phyloP scores from a whole-genome alignment of 2,113 vertebrate genomes.

The Ptychochromis oligacanthus region DNA sequence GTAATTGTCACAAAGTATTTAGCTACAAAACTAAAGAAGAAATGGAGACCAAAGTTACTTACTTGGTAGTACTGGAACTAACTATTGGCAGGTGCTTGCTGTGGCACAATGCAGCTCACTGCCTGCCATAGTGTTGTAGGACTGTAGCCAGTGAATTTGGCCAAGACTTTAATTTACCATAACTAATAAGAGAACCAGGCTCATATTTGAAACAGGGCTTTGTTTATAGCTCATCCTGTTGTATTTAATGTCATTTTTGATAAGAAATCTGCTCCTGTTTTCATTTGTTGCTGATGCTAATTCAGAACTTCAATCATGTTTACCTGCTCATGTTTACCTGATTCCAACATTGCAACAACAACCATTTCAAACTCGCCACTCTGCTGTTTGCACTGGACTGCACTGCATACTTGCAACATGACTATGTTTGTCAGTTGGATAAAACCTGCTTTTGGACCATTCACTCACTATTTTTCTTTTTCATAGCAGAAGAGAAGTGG shows the following conservation, averaged over 20 bases:
- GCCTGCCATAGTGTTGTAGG: neutral
- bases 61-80: neutral
- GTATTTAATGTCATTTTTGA: neutral
- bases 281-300: neutral
- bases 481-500: neutral
- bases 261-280: neutral
- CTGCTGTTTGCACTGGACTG: neutral
- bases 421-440: no score
- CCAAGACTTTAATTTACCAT: neutral
- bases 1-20: neutral
- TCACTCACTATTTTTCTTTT: no score
- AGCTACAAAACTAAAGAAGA: neutral
- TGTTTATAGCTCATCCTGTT: neutral
- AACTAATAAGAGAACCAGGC: neutral
- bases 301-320: neutral
- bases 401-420: no score
- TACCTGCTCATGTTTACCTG: neutral
- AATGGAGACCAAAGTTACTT: rapidly evolving
- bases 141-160: neutral
- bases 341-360: neutral
- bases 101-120: neutral
- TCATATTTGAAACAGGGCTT: neutral
- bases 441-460: neutral
- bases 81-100: neutral
- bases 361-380: neutral